Percentiles rank a stretch among this genome's conserved stretches.
These are phyloP conservation scores for Leptonema lineaticorne DNA, from an alignment of 1,140 invertebrate genomes.

Conservation along the genomic window DNA sequence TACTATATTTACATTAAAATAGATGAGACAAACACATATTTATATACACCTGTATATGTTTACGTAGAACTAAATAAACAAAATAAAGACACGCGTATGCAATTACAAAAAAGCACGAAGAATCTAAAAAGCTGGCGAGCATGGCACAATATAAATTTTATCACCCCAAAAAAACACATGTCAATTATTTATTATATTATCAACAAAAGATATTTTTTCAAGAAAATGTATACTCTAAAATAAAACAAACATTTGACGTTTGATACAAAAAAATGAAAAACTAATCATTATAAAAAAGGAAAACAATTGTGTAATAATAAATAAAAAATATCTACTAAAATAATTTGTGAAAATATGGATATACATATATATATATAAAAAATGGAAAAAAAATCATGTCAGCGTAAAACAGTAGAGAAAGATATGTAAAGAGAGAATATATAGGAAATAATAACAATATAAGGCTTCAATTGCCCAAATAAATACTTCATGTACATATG, in stretches of 20 bases:
- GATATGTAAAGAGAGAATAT: conserved; percentile 40
- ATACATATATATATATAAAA: conserved; percentile 31
- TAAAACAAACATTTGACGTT: conserved; percentile 5
- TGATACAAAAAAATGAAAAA: conserved; percentile 28
- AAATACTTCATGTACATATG: conserved; percentile 42
- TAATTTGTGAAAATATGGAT: conserved; percentile 8
- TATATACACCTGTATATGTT: not conserved
- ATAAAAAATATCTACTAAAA: conserved; percentile 25
- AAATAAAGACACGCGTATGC: too few species aligned
- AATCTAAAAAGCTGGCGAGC: conserved; percentile 19
- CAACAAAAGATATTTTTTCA: not conserved
- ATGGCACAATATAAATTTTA: conserved; percentile 37
- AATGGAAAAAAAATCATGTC: conserved; percentile 39
- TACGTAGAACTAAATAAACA: too few species aligned
- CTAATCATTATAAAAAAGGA: conserved; percentile 34
- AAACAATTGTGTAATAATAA: conserved; percentile 20
- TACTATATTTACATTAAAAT: not conserved
- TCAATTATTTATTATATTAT: conserved; percentile 29
- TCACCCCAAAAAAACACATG: conserved; percentile 41
- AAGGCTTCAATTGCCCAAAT: conserved; percentile 44
- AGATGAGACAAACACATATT: not conserved
- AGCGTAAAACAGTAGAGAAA: too few species aligned
- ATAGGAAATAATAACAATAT: conserved; percentile 38
- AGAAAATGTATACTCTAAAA: not conserved
- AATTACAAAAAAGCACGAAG: not conserved